Evolutionary conservation across 2,113 vertebrate genomes (phyloP), one percentile per base, ranked within the genome.

Genomic region (Myotis brandtii): DNA sequence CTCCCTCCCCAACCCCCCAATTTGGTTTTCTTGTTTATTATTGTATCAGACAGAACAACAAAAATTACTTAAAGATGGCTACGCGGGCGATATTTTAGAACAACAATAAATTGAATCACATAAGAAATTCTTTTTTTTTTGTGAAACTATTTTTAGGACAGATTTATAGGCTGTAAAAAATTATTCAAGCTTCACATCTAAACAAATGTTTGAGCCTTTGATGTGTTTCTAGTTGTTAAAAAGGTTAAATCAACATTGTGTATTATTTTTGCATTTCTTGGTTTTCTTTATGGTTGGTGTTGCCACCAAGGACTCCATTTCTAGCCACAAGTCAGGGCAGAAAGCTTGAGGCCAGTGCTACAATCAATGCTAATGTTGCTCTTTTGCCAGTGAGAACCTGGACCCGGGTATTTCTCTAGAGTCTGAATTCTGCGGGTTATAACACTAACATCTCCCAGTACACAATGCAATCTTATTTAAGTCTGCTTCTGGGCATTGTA

Each of bases 311-410:
- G 79, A 93, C 37, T 52, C 81, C 87, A 48, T 82, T 96, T 97
- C 80, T 67, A 93, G n/a, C 86, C 77, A 72, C 25, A 83, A 97
- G 48, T 76, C 95, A 97, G 59, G 59, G 66, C 81, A 97, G 75
- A 97, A 95, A 32, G 73, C 88, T 97, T 0, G 34, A 9, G 9
- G 95, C 86, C 95, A 88, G n/a, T 93, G 94, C 66, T 97, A 30
- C 69, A 96, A 94, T 98, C 97, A 97, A 6, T 98, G 94, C 34
- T 97, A 97, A 98, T 95, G 70, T 80, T 97, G 40, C 72, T 97
- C 75, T 98, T 98, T 86, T 96, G 95, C 92, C n/a, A 97, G 77
- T 50, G 96, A 96, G 94, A 97, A 97, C 97, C 97, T 97, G 97
- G 80, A 96, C 79, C 59, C 70, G 50, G 66, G 52, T 95, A 81